A percentile compares a stretch with the other conserved stretches of the same genome.
phyloP scores from a whole-genome alignment of 1,140 invertebrate species.

The Aphaenogaster ashmeadi region DNA sequence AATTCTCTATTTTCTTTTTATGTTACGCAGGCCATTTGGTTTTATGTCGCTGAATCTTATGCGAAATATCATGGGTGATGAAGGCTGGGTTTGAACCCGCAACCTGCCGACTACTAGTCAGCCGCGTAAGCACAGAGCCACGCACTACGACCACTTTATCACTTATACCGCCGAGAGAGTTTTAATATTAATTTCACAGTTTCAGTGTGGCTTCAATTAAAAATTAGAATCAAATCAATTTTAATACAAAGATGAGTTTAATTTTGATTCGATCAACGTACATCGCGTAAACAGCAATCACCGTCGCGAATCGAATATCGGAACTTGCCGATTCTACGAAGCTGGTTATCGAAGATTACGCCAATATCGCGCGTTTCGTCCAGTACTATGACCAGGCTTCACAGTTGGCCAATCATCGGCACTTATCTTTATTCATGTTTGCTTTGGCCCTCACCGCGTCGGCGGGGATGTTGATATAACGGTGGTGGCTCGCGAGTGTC shows the following conservation, averaged over 20 bases:
- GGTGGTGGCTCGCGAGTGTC: neutral
- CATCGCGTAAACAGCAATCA: slow-evolving; percentile 8
- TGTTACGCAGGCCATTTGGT: too few relatives aligned
- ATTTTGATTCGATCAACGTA: slow-evolving; percentile 2
- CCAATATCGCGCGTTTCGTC: slow-evolving; percentile 37
- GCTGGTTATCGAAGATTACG: slow-evolving; percentile 40
- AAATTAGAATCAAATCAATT: neutral
- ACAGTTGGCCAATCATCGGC: slow-evolving; percentile 44
- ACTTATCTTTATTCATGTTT: slow-evolving; percentile 73
- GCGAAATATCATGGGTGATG: too few relatives aligned
- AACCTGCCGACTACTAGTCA: too few relatives aligned
- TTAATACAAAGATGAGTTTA: neutral
- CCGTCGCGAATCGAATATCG: slow-evolving; percentile 32
- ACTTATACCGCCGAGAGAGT: neutral
- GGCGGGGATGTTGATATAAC: slow-evolving; percentile 3
- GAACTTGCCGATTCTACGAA: neutral
- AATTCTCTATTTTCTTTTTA: too few relatives aligned
- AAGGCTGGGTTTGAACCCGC: too few relatives aligned
- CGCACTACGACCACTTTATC: neutral
- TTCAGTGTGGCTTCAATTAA: neutral
- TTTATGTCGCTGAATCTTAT: too few relatives aligned
- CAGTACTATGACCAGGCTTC: slow-evolving; percentile 1
- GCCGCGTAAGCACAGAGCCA: too few relatives aligned
- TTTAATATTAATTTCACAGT: neutral
- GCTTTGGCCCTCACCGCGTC: slow-evolving; percentile 26